These are phyloP conservation scores for Magallana gigas DNA, from an alignment of 1,140 invertebrate species.

Conservation along the genomic window DNA sequence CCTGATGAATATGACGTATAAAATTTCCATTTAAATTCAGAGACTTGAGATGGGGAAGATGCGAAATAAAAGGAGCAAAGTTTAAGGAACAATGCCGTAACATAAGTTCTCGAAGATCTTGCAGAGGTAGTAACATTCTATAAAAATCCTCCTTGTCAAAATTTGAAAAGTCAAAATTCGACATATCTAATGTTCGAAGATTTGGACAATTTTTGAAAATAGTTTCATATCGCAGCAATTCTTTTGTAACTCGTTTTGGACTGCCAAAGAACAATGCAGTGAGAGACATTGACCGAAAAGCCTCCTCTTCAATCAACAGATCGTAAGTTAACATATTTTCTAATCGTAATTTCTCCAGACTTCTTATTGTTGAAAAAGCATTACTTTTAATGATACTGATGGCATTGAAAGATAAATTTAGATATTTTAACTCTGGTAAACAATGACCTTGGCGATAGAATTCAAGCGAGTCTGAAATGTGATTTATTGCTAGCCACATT, in stretches of 20 bases:
- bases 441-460: not conserved
- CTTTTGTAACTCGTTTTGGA: not conserved
- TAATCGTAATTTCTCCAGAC: not conserved
- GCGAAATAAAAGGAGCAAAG: slow-evolving; percentile 1
- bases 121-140: not conserved
- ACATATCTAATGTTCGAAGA: not conserved
- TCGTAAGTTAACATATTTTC: slow-evolving; percentile 15
- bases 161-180: not conserved
- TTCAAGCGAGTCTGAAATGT: slow-evolving; percentile 13
- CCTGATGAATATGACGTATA: not conserved
- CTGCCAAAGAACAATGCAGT: not conserved
- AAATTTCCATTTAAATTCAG: slow-evolving; percentile 9
- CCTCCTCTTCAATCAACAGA: not conserved
- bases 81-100: not conserved
- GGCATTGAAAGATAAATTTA: slow-evolving; percentile 4
- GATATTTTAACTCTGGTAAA: not conserved
- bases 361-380: slow-evolving; percentile 14
- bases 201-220: not conserved
- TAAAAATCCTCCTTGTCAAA: not conserved
- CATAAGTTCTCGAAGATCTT: not conserved
- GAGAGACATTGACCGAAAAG: not conserved
- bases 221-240: not conserved
- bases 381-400: slow-evolving; percentile 10
- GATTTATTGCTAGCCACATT: not conserved
- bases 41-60: not conserved